Evolutionary conservation across 2,888 invertebrate species (phyloP).

Genomic region (Atrina japonica): DNA sequence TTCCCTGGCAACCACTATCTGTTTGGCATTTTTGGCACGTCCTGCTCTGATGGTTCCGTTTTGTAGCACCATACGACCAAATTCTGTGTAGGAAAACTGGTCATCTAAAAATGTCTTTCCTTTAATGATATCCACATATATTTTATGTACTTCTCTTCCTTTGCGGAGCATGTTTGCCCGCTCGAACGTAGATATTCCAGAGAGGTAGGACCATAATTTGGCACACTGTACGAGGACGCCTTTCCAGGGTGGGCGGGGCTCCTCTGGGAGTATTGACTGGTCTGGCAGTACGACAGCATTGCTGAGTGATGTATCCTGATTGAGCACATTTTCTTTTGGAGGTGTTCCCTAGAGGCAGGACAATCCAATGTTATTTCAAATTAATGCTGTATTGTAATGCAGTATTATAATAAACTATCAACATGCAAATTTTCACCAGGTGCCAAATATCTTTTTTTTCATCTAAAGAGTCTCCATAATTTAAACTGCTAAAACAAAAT

Average conservation of each 20-base stretch:
- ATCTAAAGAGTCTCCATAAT: no score
- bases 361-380: no score
- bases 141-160: constrained; percentile 73
- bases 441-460: no score
- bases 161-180: constrained; percentile 73
- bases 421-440: no score
- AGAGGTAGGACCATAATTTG: constrained; percentile 67
- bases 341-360: no score
- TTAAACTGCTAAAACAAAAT: no score
- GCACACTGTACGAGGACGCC: constrained; percentile 72
- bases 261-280: constrained; percentile 32
- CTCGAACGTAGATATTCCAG: constrained; percentile 67
- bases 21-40: constrained; percentile 72
- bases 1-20: constrained; percentile 74
- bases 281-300: constrained; percentile 14
- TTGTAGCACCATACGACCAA: constrained; percentile 71
- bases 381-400: no score
- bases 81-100: constrained; percentile 72
- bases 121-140: constrained; percentile 72
- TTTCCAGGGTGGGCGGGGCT: constrained; percentile 61
- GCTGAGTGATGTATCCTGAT: no score
- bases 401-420: no score
- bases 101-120: constrained; percentile 73
- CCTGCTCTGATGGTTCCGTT: constrained; percentile 73
- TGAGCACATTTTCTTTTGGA: no score